These are phyloP conservation scores for Diarsia mendica DNA, from an alignment of 2,888 invertebrate species.

Conservation along the genomic window DNA sequence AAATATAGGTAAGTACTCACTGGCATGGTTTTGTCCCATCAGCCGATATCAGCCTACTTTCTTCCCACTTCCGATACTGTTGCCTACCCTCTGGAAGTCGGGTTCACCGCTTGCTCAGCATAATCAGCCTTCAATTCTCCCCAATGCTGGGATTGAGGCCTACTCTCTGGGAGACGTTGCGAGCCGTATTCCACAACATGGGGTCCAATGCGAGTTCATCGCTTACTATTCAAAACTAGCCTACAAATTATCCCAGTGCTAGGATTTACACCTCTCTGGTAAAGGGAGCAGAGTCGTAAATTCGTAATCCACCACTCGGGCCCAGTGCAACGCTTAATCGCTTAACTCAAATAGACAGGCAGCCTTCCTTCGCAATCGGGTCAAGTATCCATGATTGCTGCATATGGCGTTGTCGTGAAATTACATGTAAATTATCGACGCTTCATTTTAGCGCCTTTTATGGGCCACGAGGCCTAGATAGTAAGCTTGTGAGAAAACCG, in stretches of 20 bases:
- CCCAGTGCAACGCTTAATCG: neutral
- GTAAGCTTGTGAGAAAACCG: conserved; percentile 54
- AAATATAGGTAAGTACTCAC: no score
- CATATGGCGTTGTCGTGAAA: conserved; percentile 79
- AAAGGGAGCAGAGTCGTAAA: neutral
- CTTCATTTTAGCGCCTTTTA: conserved; percentile 74
- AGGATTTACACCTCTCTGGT: no score
- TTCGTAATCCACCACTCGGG: neutral
- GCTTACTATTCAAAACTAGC: neutral
- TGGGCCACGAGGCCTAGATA: conserved; percentile 68
- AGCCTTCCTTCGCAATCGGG: conserved; percentile 72
- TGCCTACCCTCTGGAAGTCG: no score
- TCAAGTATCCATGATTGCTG: conserved; percentile 73
- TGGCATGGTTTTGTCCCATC: no score
- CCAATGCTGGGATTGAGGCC: no score
- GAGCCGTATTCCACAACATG: neutral
- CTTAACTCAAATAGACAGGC: conserved; percentile 26
- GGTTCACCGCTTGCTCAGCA: no score
- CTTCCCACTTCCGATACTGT: no score
- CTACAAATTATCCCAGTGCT: no score
- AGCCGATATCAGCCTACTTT: no score
- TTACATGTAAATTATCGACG: conserved; percentile 80
- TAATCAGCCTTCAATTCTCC: no score
- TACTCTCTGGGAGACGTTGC: neutral
- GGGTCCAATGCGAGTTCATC: neutral